Evolutionary conservation across 2,888 invertebrate genomes (phyloP), one percentile per base, ranked within the genome.

Genomic region (Branchipolynoe longqiensis): DNA sequence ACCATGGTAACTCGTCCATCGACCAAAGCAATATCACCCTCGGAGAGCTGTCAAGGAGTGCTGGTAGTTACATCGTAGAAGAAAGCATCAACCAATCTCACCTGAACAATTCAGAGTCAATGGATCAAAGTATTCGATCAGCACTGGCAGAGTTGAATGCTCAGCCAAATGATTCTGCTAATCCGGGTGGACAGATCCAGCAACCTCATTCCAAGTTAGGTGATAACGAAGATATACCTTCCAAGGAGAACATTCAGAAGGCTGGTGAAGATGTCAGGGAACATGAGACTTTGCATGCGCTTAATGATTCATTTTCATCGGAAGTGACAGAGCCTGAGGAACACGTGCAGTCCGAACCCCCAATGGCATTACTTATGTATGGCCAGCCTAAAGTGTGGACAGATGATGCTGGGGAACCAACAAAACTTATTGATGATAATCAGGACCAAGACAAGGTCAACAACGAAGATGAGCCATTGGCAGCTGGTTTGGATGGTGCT

Each of bases 321-420:
- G 78, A 78, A 25, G 78, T 78, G 78, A 78, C 78, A 0, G 78
- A 78, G 48, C 78, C 41, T 0, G 78, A 78, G 25, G 48, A 41
- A 22, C 41, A 78, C 48, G 48, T 78, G 1, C 28, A 6, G 78
- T 31, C 22, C 0, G 78, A 78, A 31, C 78, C 78, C 6, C 78
- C 78, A 1, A 48, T 78, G 78, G 78, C 78, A 0, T 28, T 78
- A 18, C 48, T 78, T 4, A 78, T 78, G 78, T 78, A 78, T 28
- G 48, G 78, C 28, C 78, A 78, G 54, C 78, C 78, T 0, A 78
- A 78, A 22, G 78, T 78, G 28, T 78, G 78, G 78, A 78, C 78
- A 1, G 78, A 78, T 41, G 78, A 78, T n/a, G 1, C 78, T 41
- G 78, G 78, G 18, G 48, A 78, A 25, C 78, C 78, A 1, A 78